These are phyloP conservation scores for Mythimna loreyi DNA, from an alignment of 2,888 invertebrate genomes.

Conservation along the genomic window DNA sequence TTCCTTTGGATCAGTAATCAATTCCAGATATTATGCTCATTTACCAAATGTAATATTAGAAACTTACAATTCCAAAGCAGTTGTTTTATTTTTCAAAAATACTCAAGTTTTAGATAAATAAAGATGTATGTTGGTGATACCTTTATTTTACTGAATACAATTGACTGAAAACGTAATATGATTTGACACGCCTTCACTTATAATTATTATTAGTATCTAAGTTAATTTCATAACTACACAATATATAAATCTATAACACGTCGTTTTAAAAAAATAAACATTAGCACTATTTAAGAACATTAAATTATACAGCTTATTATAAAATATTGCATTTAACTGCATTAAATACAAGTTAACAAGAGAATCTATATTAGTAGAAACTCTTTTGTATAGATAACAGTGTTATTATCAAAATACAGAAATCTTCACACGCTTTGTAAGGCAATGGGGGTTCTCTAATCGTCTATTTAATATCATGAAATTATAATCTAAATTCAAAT, in stretches of 20 bases:
- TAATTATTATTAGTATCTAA: slow-evolving; percentile 83
- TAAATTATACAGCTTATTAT: slow-evolving; percentile 89
- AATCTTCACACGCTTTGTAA: slow-evolving; percentile 87
- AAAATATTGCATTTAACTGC: slow-evolving; percentile 91
- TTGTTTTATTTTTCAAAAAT: slow-evolving; percentile 67
- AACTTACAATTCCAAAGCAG: slow-evolving; percentile 71
- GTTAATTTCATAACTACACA: slow-evolving; percentile 90
- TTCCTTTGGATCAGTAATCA: slow-evolving; percentile 68
- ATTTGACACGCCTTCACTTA: slow-evolving; percentile 90
- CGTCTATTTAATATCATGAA: slow-evolving; percentile 71
- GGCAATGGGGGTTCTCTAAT: slow-evolving; percentile 89
- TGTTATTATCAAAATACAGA: slow-evolving; percentile 89
- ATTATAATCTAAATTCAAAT: slow-evolving; percentile 65
- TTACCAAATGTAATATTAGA: slow-evolving; percentile 78
- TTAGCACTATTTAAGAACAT: slow-evolving; percentile 90
- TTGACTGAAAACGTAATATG: slow-evolving; percentile 90
- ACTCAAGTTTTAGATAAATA: slow-evolving; percentile 56
- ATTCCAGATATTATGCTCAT: slow-evolving; percentile 81
- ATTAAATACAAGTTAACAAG: slow-evolving; percentile 90
- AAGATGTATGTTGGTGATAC: slow-evolving; percentile 78
- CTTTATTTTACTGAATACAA: slow-evolving; percentile 90
- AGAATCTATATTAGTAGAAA: slow-evolving; percentile 82
- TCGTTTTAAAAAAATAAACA: slow-evolving; percentile 90
- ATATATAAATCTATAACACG: slow-evolving; percentile 90
- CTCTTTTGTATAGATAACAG: slow-evolving; percentile 86